A percentile compares a stretch with the other conserved stretches of the same genome.
Conservation (phyloP, 1,140 invertebrate species). For the Scaptomyza montana region DNA sequence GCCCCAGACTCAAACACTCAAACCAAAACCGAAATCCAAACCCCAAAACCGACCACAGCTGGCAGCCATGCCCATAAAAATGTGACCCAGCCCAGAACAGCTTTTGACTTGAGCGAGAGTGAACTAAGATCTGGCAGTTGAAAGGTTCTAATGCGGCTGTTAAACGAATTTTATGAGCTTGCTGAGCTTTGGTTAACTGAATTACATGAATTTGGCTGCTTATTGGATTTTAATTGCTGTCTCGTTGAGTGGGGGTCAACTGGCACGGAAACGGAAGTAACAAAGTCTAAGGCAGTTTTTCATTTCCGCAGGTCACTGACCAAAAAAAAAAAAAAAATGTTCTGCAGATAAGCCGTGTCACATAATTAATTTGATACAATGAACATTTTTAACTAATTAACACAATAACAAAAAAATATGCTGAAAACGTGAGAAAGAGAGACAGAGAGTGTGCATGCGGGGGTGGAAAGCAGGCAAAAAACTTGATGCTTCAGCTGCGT, state of each 20-base stretch:
- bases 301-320: constrained; percentile 57
- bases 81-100: constrained; percentile 41
- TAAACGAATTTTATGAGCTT: constrained; percentile 73
- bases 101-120: neutral
- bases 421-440: neutral
- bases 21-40: constrained; percentile 1
- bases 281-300: constrained; percentile 29
- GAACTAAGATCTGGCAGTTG: constrained; percentile 30
- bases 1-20: neutral
- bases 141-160: constrained; percentile 72
- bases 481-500: constrained; percentile 17
- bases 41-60: constrained; percentile 60
- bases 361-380: constrained; percentile 77
- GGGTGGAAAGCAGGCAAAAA: constrained; percentile 34
- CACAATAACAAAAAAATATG: constrained; percentile 49
- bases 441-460: neutral
- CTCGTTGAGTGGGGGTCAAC: constrained; percentile 29
- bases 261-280: constrained; percentile 49
- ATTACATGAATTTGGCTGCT: constrained; percentile 79
- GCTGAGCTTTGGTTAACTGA: constrained; percentile 60
- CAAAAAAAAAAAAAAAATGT: constrained; percentile 31
- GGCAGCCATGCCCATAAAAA: constrained; percentile 66
- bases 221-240: constrained; percentile 75
- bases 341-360: constrained; percentile 75
- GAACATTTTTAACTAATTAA: constrained; percentile 77